Conservation (phyloP, 1,140 invertebrate species). For the Vollenhovia emeryi region DNA sequence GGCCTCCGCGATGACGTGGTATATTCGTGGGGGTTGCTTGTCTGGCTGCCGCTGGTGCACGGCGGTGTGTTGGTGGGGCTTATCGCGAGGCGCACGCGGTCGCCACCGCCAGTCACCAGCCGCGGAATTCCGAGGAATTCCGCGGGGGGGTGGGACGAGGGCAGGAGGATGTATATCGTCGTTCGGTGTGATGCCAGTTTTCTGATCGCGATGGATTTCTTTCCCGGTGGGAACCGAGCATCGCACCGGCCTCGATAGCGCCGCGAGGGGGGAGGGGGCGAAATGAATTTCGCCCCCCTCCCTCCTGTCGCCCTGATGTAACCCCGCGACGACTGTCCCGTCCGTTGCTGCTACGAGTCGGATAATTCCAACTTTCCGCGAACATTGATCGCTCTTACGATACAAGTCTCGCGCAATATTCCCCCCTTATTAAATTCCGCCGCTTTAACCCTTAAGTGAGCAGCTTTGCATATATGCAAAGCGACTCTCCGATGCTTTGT, state of each 20-base stretch:
- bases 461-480: too few species aligned
- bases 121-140: slow-evolving; percentile 73
- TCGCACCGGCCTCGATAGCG: slow-evolving; percentile 43
- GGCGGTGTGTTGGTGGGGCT: slow-evolving; percentile 69
- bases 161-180: slow-evolving; percentile 50
- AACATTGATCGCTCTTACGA: slow-evolving; percentile 5
- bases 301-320: slow-evolving; percentile 22
- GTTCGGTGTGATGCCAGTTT: slow-evolving; percentile 71
- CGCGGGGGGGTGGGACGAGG: not conserved
- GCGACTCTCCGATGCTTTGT: too few species aligned
- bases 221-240: slow-evolving; percentile 59
- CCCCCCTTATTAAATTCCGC: not conserved
- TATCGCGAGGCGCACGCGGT: slow-evolving; percentile 83
- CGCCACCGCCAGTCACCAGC: slow-evolving; percentile 80
- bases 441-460: too few species aligned
- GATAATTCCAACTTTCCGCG: slow-evolving; percentile 20
- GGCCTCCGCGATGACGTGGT: slow-evolving; percentile 61
- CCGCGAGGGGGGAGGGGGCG: not conserved
- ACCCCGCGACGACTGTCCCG: slow-evolving; percentile 26
- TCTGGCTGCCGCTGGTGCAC: slow-evolving; percentile 31
- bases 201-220: slow-evolving; percentile 76
- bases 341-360: not conserved
- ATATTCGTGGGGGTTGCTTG: slow-evolving; percentile 31
- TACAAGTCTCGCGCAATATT: not conserved
- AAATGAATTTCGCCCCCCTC: slow-evolving; percentile 39